Evolutionary conservation across 35 echinoderm and acorn worm species (phyloP).

Genomic region (Diadema setosum): DNA sequence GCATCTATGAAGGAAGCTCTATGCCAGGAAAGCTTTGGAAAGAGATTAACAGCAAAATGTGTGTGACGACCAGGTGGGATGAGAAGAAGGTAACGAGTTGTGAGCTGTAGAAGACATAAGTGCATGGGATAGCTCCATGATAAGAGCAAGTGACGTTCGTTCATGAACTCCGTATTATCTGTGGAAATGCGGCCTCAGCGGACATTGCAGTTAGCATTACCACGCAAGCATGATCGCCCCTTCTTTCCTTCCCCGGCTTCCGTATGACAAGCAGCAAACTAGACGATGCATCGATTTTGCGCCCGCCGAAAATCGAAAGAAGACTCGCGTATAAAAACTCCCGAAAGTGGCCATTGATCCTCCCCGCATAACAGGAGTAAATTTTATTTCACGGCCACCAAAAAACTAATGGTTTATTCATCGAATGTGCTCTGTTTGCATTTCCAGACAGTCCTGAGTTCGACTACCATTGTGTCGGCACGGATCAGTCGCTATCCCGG

Average conservation of each 20-base stretch:
- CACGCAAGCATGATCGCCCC: neutral
- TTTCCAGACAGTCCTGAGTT: neutral
- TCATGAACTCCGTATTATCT: no score
- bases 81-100: no score
- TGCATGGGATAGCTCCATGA: neutral
- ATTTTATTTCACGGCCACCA: slow-evolving; percentile 11
- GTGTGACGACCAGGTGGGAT: no score
- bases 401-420: slow-evolving; percentile 12
- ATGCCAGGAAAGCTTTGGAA: no score
- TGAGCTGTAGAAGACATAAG: no score
- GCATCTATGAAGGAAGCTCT: no score
- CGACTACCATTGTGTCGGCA: neutral
- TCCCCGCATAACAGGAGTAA: neutral
- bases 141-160: no score
- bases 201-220: slow-evolving; percentile 25
- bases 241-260: neutral
- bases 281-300: slow-evolving; percentile 19
- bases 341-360: slow-evolving; percentile 21
- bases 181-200: no score
- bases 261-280: slow-evolving; percentile 19
- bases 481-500: neutral
- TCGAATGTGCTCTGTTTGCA: neutral
- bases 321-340: slow-evolving; percentile 10
- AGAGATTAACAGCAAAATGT: no score
- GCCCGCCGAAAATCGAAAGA: neutral